A percentile compares a stretch with the other conserved stretches of the same genome.
phyloP scores from a whole-genome alignment of 1,140 invertebrate species.

The Drosophila nasuta region DNA sequence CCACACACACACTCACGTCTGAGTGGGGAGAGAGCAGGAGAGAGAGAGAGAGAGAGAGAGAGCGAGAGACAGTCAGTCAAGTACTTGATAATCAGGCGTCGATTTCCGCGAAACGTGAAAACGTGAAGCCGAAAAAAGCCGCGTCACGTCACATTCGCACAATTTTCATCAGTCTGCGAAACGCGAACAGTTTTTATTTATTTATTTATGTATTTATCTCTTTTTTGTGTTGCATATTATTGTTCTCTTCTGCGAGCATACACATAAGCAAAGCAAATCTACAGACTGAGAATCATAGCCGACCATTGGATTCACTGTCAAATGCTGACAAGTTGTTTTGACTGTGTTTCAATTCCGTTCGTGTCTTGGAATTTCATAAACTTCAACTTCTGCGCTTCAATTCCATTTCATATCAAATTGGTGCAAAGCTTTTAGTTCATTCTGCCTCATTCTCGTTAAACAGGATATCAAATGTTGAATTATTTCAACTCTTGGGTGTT shows the following conservation, averaged over 20 bases:
- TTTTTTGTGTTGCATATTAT: not conserved
- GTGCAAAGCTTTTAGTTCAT: not conserved
- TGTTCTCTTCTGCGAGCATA: conserved; percentile 4
- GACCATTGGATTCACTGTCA: conserved; percentile 11
- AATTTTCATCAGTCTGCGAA: conserved; percentile 41
- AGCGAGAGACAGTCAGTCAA: not conserved
- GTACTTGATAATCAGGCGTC: conserved; percentile 43
- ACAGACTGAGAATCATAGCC: not conserved
- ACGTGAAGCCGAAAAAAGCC: conserved; percentile 35
- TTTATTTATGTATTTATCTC: conserved; percentile 7
- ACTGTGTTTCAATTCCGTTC: not conserved
- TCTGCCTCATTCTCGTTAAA: too few species aligned
- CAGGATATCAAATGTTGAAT: too few species aligned
- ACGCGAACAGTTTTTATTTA: conserved; percentile 24
- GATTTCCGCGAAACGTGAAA: conserved; percentile 50
- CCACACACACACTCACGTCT: not conserved
- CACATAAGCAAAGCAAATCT: conserved; percentile 7
- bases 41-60: not conserved
- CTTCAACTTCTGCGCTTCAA: not conserved
- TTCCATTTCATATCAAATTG: not conserved
- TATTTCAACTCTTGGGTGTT: not conserved
- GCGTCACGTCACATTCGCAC: conserved; percentile 40
- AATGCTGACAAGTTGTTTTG: not conserved
- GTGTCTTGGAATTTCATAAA: not conserved
- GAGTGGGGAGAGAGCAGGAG: not conserved